A percentile compares a stretch with the other conserved stretches of the same genome.
Conservation (phyloP, 2,888 invertebrate species). For the Phania funesta region DNA sequence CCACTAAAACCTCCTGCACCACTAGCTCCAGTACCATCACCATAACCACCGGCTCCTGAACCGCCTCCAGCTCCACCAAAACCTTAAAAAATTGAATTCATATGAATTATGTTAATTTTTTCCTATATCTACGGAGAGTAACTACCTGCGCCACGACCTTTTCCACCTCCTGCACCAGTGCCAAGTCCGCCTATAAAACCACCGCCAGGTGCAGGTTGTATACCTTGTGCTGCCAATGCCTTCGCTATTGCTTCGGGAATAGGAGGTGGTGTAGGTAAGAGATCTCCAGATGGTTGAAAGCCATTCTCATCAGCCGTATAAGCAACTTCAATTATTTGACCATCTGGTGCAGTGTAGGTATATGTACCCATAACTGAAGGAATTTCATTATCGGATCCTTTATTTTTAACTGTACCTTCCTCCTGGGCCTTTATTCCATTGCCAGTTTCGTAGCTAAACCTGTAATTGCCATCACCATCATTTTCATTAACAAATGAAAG, state of each 20-base stretch:
- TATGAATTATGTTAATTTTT: neutral
- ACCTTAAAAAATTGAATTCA: constrained; percentile 28
- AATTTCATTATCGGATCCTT: constrained; percentile 82
- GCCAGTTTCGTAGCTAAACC: constrained; percentile 84
- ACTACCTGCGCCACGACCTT: constrained; percentile 61
- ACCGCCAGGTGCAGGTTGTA: constrained; percentile 81
- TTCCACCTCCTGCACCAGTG: constrained; percentile 69
- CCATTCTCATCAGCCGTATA: constrained; percentile 86
- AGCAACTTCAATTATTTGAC: constrained; percentile 83
- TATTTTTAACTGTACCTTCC: constrained; percentile 83
- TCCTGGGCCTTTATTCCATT: constrained; percentile 85
- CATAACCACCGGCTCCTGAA: constrained; percentile 30
- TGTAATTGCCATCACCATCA: constrained; percentile 83
- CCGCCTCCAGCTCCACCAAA: constrained; percentile 78
- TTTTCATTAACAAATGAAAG: constrained; percentile 83
- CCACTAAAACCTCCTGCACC: constrained; percentile 66
- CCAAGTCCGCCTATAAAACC: constrained; percentile 72
- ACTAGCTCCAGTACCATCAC: constrained; percentile 61
- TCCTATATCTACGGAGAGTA: constrained; percentile 10
- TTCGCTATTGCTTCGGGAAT: constrained; percentile 85
- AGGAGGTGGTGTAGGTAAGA: constrained; percentile 84
- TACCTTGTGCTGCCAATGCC: constrained; percentile 81
- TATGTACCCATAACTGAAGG: constrained; percentile 84
- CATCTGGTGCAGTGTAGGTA: constrained; percentile 85
- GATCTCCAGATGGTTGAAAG: constrained; percentile 83